These are phyloP conservation scores for Aspidiotus destructor DNA, from an alignment of 2,888 invertebrate species.

Conservation along the genomic window DNA sequence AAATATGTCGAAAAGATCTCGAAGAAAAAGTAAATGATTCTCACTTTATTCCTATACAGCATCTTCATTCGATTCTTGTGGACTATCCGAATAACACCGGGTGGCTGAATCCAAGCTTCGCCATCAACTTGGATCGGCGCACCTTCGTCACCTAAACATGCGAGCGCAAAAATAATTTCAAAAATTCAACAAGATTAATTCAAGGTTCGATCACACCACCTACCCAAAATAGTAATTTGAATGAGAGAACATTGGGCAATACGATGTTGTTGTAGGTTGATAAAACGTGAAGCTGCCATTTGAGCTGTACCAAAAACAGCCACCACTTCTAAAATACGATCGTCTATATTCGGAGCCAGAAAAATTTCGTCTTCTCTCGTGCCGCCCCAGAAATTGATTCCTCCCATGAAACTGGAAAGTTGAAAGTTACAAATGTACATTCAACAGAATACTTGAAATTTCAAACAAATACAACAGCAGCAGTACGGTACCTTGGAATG, in stretches of 20 bases:
- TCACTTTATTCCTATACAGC: slow-evolving; percentile 76
- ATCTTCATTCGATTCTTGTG: slow-evolving; percentile 97
- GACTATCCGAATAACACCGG: slow-evolving; percentile 88
- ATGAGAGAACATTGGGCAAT: slow-evolving; percentile 94
- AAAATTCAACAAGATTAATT: neutral
- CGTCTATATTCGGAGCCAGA: slow-evolving; percentile 88
- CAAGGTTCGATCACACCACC: neutral
- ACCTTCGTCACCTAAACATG: slow-evolving; percentile 59
- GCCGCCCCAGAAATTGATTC: slow-evolving; percentile 97
- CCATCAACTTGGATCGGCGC: slow-evolving; percentile 95
- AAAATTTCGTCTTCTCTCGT: slow-evolving; percentile 85
- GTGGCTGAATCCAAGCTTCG: slow-evolving; percentile 95
- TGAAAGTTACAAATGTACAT: neutral
- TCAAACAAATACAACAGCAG: no score
- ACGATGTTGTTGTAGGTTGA: slow-evolving; percentile 91
- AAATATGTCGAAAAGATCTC: neutral
- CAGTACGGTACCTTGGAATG: slow-evolving; percentile 62
- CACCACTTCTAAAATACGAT: slow-evolving; percentile 90
- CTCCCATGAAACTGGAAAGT: slow-evolving; percentile 81
- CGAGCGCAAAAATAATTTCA: neutral
- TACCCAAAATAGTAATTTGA: slow-evolving; percentile 85
- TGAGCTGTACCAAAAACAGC: slow-evolving; percentile 96
- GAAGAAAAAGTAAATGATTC: slow-evolving; percentile 34
- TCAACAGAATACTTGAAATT: neutral
- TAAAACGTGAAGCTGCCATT: slow-evolving; percentile 90